phyloP scores from a whole-genome alignment of 2,888 invertebrate species.

The Parasteatoda lunata region DNA sequence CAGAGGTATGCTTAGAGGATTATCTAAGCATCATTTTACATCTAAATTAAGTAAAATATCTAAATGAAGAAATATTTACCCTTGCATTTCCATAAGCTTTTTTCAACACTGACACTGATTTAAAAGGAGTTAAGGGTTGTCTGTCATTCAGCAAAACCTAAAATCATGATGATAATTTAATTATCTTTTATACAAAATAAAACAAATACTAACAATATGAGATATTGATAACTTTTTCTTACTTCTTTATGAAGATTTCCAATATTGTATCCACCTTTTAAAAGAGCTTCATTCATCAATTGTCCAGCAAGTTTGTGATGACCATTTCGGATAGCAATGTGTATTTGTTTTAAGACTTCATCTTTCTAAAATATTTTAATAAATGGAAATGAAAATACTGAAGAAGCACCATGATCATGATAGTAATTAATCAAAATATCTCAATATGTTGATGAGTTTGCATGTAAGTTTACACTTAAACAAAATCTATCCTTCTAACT shows the following conservation, averaged over 20 bases:
- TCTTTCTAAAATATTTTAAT: conserved; percentile 48
- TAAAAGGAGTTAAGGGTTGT: conserved; percentile 66
- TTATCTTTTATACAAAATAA: too few species aligned
- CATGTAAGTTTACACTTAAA: too few species aligned
- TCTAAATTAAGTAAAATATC: too few species aligned
- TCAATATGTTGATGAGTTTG: too few species aligned
- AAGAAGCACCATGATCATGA: too few species aligned
- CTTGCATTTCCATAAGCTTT: conserved; percentile 70
- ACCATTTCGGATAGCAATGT: conserved; percentile 74
- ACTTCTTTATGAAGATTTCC: conserved; percentile 75
- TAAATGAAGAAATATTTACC: conserved; percentile 32
- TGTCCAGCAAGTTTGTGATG: conserved; percentile 75
- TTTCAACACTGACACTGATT: conserved; percentile 71
- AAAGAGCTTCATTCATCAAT: conserved; percentile 73
- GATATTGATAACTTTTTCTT: conserved; percentile 32
- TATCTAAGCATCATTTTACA: not conserved
- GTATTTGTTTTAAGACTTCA: conserved; percentile 70
- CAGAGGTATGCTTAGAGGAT: not conserved
- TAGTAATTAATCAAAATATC: too few species aligned
- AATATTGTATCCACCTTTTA: conserved; percentile 73
- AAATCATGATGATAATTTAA: not conserved
- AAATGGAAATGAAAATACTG: not conserved
- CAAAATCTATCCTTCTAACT: too few species aligned
- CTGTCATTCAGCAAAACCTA: conserved; percentile 55
- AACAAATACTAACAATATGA: not conserved